Percentiles rank a stretch among this genome's conserved stretches.
These are phyloP conservation scores for Conomelus anceps DNA, from an alignment of 2,888 invertebrate species.

Conservation along the genomic window DNA sequence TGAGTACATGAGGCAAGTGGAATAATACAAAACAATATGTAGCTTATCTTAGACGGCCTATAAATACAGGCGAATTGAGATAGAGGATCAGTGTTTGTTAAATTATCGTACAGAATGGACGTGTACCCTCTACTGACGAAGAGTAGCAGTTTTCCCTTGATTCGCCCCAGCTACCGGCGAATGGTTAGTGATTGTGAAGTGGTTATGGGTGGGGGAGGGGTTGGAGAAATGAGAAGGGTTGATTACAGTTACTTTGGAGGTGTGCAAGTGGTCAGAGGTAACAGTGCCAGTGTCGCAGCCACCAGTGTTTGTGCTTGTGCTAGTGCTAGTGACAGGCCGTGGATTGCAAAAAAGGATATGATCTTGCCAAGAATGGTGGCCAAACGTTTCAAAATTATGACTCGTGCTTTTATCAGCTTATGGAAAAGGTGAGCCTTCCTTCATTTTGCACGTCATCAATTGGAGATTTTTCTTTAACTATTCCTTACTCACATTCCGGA, in stretches of 20 bases:
- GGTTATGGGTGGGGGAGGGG: neutral
- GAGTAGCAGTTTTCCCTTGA: neutral
- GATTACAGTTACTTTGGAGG: neutral
- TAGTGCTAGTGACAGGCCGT: neutral
- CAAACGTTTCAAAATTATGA: neutral
- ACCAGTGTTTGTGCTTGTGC: neutral
- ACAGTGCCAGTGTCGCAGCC: neutral
- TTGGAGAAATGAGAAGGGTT: neutral
- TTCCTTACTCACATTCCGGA: too few species aligned
- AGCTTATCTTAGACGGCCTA: neutral
- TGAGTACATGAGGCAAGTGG: neutral
- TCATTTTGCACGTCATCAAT: too few species aligned
- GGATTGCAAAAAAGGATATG: neutral
- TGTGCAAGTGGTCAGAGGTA: neutral
- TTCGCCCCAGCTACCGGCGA: neutral
- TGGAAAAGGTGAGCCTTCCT: neutral
- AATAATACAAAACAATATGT: neutral
- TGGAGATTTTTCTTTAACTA: too few species aligned
- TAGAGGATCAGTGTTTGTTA: neutral
- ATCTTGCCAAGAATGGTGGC: neutral
- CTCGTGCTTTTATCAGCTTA: neutral
- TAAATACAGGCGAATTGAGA: neutral
- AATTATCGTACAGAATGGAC: neutral
- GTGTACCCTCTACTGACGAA: neutral
- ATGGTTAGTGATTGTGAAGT: neutral